Percentiles rank a stretch among this genome's conserved stretches.
phyloP scores from a whole-genome alignment of 2,888 invertebrate genomes.

The Limenitis camilla region DNA sequence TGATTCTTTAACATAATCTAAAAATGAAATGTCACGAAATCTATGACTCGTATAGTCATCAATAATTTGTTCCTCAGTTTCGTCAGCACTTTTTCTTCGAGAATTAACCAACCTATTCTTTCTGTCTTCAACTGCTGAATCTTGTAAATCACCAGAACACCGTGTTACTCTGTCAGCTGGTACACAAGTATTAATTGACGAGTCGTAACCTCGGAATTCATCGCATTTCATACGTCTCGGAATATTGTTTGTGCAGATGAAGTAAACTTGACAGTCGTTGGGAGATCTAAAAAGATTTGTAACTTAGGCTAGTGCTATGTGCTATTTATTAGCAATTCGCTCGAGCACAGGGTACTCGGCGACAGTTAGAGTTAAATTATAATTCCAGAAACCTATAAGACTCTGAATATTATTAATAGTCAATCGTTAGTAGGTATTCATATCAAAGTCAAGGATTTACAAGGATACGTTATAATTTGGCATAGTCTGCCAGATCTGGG shows the following conservation, averaged over 20 bases:
- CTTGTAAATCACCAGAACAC: not conserved
- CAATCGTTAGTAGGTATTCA: no score
- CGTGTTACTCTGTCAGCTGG: not conserved
- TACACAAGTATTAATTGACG: conserved; percentile 82
- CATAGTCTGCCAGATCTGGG: no score
- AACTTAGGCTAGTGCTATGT: not conserved
- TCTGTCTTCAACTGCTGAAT: not conserved
- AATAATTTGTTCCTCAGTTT: not conserved
- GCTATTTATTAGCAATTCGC: not conserved
- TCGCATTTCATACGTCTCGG: conserved; percentile 86
- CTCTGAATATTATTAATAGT: no score
- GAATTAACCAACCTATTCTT: not conserved
- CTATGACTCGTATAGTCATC: no score
- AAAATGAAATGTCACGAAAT: no score
- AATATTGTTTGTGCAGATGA: conserved; percentile 82
- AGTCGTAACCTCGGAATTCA: conserved; percentile 84
- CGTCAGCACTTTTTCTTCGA: not conserved
- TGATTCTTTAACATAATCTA: no score
- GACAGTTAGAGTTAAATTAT: no score
- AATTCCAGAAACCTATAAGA: no score
- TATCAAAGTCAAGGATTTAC: no score
- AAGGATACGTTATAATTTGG: no score
- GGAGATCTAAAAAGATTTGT: conserved; percentile 65
- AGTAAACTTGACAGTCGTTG: conserved; percentile 83
- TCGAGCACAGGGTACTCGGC: no score